These are phyloP conservation scores for Cheirogaleus major DNA, from an alignment of 2,797 vertebrate genomes.

Conservation along the genomic window DNA sequence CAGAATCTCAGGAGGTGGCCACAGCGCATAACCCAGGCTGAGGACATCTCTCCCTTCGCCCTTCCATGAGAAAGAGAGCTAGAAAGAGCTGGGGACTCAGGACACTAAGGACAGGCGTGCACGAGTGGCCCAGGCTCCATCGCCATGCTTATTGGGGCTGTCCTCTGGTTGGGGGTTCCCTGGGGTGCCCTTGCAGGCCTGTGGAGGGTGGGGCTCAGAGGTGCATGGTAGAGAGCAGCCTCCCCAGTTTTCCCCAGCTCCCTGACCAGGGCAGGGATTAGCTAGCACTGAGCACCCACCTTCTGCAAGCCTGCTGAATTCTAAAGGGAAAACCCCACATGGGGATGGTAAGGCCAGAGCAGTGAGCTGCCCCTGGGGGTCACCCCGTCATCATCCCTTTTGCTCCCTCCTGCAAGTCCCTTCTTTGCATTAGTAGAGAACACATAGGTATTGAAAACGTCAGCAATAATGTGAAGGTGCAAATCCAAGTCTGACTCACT, in stretches of 20 bases:
- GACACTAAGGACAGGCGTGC: not conserved
- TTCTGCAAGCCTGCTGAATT: not conserved
- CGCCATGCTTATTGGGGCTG: not conserved
- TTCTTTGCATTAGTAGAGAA: not conserved
- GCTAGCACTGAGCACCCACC: not conserved
- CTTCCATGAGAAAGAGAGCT: not conserved
- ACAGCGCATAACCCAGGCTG: too few species aligned
- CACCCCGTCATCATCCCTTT: rapidly evolving
- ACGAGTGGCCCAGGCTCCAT: rapidly evolving
- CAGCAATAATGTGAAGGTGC: not conserved
- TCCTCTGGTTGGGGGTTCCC: not conserved
- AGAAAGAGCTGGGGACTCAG: not conserved
- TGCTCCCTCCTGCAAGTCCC: too few species aligned
- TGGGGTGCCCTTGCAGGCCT: not conserved
- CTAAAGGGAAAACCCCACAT: not conserved
- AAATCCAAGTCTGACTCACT: not conserved
- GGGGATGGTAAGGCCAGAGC: not conserved
- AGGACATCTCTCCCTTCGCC: not conserved
- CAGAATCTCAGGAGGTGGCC: not conserved
- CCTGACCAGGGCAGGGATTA: not conserved
- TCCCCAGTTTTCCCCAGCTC: not conserved
- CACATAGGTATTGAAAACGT: rapidly evolving
- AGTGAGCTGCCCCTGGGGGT: not conserved
- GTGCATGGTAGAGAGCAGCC: not conserved
- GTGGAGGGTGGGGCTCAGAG: not conserved